These are phyloP conservation scores for Rhyacichthys aspro DNA, from an alignment of 2,797 vertebrate species.

Conservation along the genomic window DNA sequence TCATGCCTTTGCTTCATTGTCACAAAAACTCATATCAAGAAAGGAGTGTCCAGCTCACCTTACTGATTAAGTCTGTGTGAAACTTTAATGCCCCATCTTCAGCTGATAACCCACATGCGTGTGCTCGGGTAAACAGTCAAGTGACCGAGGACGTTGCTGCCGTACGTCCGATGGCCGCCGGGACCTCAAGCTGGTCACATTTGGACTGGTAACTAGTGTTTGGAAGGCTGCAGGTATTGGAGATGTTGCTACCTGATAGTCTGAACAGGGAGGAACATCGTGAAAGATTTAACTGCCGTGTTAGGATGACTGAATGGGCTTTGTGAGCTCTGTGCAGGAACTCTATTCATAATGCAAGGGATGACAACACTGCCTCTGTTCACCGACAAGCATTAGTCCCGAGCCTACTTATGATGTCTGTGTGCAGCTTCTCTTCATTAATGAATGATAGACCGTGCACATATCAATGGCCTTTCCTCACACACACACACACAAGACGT, in stretches of 20 bases:
- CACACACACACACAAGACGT: not conserved
- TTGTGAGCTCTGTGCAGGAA: slow-evolving; percentile 68
- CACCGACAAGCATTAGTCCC: slow-evolving; percentile 51
- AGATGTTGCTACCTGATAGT: slow-evolving; percentile 67
- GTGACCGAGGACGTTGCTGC: slow-evolving; percentile 8
- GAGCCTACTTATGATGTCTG: slow-evolving; percentile 61
- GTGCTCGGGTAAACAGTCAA: not conserved
- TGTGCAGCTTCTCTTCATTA: slow-evolving; percentile 54
- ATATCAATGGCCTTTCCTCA: slow-evolving; percentile 42
- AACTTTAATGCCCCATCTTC: slow-evolving; percentile 82
- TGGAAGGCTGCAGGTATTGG: slow-evolving; percentile 25
- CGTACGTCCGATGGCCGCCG: not conserved
- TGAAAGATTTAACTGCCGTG: slow-evolving; percentile 76
- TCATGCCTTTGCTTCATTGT: slow-evolving; percentile 79
- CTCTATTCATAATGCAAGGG: slow-evolving; percentile 79
- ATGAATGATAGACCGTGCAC: slow-evolving; percentile 54
- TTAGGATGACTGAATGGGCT: slow-evolving; percentile 70
- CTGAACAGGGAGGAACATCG: slow-evolving; percentile 57
- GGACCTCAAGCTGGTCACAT: slow-evolving; percentile 1
- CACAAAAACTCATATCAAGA: slow-evolving; percentile 81
- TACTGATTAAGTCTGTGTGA: slow-evolving; percentile 82
- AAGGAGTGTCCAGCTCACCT: slow-evolving; percentile 80
- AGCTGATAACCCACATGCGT: slow-evolving; percentile 48
- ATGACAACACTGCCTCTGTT: slow-evolving; percentile 65
- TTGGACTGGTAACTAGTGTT: slow-evolving; percentile 33